Evolutionary conservation across 2,797 vertebrate genomes (phyloP), one percentile per base, ranked within the genome.

Genomic region (Urocyon cinereoargenteus): DNA sequence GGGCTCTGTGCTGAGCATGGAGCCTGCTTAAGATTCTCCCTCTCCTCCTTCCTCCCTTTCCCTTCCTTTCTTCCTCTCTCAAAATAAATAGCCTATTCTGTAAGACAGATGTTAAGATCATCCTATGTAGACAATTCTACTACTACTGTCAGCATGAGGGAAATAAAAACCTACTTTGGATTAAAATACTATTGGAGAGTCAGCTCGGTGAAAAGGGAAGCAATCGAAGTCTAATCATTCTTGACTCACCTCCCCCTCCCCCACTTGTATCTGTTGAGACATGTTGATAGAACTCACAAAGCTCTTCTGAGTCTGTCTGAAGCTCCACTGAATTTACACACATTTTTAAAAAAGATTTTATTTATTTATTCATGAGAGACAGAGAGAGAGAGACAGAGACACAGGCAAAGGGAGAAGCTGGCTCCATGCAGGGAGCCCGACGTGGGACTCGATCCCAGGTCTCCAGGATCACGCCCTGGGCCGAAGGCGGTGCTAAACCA

Each of bases 81-180:
- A 3, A 0, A 34, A 34, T 34, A 68, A 68, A 68, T 68, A 34
- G 15, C 16, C n/a, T 45, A 14, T 19, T 15, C 31, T 19, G 7
- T 84, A 55, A 88, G 49, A 6, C n/a, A n/a, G 21, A 14, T 36
- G 12, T 49, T 78, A n/a, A 18, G 61, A 51, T 13, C 13, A 28
- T 31, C 55, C 15, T 31, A 7, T 6, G 21, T 49, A 57, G 55
- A n/a, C 18, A 45, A 2, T 1, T n/a, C 81, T 68, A 14, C 8
- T 72, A 84, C 13, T 10, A 0, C 75, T 53, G 4, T 10, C 1
- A 40, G 26, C 18, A 0, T 4, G 24, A 22, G 13, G 19, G 11
- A 78, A 45, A 55, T 64, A 7, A 26, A 79, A 90, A 34, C 31
- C 70, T 40, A 9, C 34, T 57, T 31, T n/a, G 87, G 12, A 8